phyloP scores from a whole-genome alignment of 2,113 vertebrate genomes.

The Scytalopus superciliaris region DNA sequence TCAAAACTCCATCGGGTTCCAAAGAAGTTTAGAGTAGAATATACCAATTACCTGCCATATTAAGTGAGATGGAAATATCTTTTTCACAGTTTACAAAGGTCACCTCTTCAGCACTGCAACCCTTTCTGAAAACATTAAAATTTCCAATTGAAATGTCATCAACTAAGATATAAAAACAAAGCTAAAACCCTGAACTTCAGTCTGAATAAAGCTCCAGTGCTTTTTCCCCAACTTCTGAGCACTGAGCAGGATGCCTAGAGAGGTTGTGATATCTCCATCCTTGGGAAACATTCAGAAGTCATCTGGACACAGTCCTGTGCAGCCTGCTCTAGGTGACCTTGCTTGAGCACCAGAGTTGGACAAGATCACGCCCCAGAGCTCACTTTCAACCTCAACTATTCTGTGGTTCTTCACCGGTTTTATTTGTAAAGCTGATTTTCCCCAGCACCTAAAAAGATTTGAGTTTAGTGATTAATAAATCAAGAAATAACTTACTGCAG shows the following conservation, averaged over 20 bases:
- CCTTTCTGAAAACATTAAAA: neutral
- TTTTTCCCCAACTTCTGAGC: neutral
- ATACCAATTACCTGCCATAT: neutral
- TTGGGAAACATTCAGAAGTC: neutral
- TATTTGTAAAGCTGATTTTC: neutral
- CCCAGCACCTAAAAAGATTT: neutral
- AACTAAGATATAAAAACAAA: neutral
- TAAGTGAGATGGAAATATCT: neutral
- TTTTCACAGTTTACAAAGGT: rapidly evolving
- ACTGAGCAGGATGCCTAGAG: neutral
- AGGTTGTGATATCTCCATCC: neutral
- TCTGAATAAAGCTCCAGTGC: neutral
- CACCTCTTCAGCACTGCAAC: neutral
- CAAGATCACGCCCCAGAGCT: neutral
- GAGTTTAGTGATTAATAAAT: neutral
- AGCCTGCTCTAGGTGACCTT: neutral
- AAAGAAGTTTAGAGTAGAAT: neutral
- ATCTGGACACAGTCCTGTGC: too few relatives aligned
- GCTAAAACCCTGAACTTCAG: neutral
- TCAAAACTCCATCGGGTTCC: neutral
- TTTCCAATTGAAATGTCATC: neutral
- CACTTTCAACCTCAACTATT: neutral
- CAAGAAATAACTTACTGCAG: neutral
- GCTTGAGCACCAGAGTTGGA: neutral
- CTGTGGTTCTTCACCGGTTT: neutral